These are phyloP conservation scores for Dasyornis broadbenti DNA, from an alignment of 2,113 vertebrate genomes.

Conservation along the genomic window DNA sequence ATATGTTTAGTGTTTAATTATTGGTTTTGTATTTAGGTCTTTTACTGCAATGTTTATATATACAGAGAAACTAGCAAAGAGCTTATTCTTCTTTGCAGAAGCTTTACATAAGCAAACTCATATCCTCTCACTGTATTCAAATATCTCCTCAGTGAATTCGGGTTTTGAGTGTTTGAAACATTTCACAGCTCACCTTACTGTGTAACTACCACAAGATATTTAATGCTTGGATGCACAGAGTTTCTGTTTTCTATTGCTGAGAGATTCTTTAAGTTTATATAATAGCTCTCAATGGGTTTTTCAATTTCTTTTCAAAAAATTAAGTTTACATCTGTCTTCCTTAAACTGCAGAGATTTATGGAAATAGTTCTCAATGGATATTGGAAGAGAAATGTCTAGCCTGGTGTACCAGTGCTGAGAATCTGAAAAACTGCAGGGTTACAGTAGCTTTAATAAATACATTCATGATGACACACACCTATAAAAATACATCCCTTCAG, in stretches of 20 bases:
- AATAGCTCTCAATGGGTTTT: background rate
- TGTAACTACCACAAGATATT: background rate
- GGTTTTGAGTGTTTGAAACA: background rate
- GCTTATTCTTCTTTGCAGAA: background rate
- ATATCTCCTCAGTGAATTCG: background rate
- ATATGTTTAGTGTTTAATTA: background rate
- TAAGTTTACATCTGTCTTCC: background rate
- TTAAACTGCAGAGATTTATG: background rate
- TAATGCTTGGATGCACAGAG: background rate
- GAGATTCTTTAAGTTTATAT: background rate
- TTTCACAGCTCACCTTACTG: background rate
- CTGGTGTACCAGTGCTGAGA: background rate
- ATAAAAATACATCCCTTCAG: background rate
- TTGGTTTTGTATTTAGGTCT: background rate
- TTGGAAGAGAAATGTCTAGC: background rate
- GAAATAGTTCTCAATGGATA: background rate
- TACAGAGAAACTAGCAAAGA: background rate
- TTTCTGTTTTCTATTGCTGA: background rate
- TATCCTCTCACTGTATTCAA: background rate
- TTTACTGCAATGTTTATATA: background rate
- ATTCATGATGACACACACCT: background rate
- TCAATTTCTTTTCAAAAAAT: background rate
- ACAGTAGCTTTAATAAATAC: background rate
- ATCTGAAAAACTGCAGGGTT: background rate
- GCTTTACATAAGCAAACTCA: conserved; percentile 3